Evolutionary conservation across 2,797 vertebrate species (phyloP), one percentile per base, ranked within the genome.

Genomic region (Pantherophis vulpinus): DNA sequence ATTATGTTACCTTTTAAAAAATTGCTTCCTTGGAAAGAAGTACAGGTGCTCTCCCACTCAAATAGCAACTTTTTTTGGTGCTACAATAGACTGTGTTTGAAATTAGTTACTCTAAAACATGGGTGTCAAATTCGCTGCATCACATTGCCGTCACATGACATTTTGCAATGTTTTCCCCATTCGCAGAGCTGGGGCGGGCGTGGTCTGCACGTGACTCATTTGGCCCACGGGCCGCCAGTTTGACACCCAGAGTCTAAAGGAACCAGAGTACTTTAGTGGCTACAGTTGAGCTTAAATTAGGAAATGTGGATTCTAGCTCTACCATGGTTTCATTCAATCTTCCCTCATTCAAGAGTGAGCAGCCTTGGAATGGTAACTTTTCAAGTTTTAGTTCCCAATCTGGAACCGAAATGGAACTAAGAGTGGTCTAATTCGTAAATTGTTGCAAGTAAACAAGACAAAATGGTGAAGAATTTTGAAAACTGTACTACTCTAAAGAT

Each of bases 1-100:
- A 27, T 66, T 13, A 55, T 70, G 29, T 37, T 86, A 32, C 56
- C 0, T 0, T 91, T 51, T 51, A 93, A n/a, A 0, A 91, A 94
- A 93, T 93, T 96, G 95, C 93, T 95, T 2, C 91, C 89, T 66
- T 95, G 94, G 94, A 96, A 97, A 94, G 94, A 2, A 0, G 93
- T 90, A 93, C 92, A 94, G 86, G 37, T 61, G 54, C 12, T 91
- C 59, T 66, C 32, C 51, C 25, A n/a, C 5, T 59, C 23, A 60
- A 54, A 86, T 95, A 94, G 95, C 95, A 96, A 93, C 94, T 83
- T 93, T 94, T 86, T 96, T 74, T 93, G 12, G 1, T 94, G 92
- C 95, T 95, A 95, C 94, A 96, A 96, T 95, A 96, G 94, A 93
- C 93, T 94, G 91, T 92, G 92, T 54, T 94, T 58, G 95, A 90